phyloP scores from a whole-genome alignment of 2,888 invertebrate genomes.

The Xylocampa areola region DNA sequence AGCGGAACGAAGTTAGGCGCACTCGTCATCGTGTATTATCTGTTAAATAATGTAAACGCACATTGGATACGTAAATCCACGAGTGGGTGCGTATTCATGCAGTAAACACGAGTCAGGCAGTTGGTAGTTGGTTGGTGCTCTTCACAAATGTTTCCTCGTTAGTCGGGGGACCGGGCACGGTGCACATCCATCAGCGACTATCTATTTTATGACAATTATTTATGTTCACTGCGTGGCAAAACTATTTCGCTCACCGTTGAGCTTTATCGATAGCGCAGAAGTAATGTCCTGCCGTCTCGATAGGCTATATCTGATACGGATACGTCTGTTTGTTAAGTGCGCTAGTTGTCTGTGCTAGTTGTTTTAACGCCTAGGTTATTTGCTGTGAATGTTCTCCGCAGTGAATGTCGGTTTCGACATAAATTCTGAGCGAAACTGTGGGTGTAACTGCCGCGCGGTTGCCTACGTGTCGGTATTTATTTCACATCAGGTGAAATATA shows the following conservation, averaged over 20 bases:
- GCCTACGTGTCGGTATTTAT: conserved; percentile 83
- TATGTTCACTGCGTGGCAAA: conserved; percentile 85
- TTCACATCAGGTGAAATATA: conserved; percentile 80
- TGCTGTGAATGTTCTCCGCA: conserved; percentile 84
- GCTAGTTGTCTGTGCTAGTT: conserved; percentile 86
- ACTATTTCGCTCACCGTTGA: conserved; percentile 89
- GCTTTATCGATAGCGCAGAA: conserved; percentile 89
- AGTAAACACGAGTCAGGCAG: conserved; percentile 46
- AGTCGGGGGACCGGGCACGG: conserved; percentile 66
- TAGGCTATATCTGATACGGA: conserved; percentile 88
- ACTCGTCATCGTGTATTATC: conserved; percentile 65
- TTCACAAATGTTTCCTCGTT: conserved; percentile 79
- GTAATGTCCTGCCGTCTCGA: conserved; percentile 87
- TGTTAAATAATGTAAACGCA: conserved; percentile 61
- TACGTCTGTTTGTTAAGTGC: conserved; percentile 89
- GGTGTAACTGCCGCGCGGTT: conserved; percentile 86
- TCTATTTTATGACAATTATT: conserved; percentile 89
- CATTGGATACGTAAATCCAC: conserved; percentile 64
- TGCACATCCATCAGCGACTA: conserved; percentile 85
- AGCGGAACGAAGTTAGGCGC: conserved; percentile 63
- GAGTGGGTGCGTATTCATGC: conserved; percentile 49
- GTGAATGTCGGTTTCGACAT: conserved; percentile 87
- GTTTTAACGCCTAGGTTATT: conserved; percentile 89
- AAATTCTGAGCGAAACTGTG: conserved; percentile 88
- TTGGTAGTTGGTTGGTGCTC: conserved; percentile 61